These are phyloP conservation scores for Hesperia comma DNA, from an alignment of 2,888 invertebrate genomes.

Conservation along the genomic window DNA sequence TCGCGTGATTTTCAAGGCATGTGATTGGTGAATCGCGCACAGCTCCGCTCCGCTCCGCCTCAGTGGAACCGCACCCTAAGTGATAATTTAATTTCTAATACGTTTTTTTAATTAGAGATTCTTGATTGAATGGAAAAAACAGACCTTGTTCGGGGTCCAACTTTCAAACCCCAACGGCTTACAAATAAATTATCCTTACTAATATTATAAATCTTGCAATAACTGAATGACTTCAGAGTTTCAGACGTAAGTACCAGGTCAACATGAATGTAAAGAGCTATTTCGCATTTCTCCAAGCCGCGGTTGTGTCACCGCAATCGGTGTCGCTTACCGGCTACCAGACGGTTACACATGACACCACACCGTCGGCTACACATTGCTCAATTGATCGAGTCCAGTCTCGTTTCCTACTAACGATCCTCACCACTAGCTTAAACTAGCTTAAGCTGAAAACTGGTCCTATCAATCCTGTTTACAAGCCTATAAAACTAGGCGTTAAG, in stretches of 20 bases:
- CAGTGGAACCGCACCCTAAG: too few relatives aligned
- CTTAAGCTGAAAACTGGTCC: too few relatives aligned
- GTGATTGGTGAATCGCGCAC: too few relatives aligned
- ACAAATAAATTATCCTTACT: too few relatives aligned
- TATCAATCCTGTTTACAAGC: background rate
- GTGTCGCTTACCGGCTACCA: constrained; percentile 24
- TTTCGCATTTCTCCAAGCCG: constrained; percentile 23
- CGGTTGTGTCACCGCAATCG: constrained; percentile 18
- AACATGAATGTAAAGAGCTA: constrained; percentile 8
- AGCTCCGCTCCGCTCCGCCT: too few relatives aligned
- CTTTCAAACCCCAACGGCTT: too few relatives aligned
- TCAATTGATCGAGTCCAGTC: constrained; percentile 16
- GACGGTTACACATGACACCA: constrained; percentile 15
- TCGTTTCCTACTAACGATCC: constrained; percentile 6
- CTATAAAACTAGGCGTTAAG: background rate
- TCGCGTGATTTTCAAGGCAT: too few relatives aligned
- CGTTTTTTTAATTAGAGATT: too few relatives aligned
- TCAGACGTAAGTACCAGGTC: constrained; percentile 6
- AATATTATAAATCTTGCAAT: background rate
- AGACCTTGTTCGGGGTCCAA: too few relatives aligned
- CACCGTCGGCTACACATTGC: constrained; percentile 22
- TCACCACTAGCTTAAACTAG: background rate
- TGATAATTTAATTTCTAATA: too few relatives aligned
- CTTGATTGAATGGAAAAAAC: too few relatives aligned
- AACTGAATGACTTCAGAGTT: background rate